A percentile compares a stretch with the other conserved stretches of the same genome.
These are phyloP conservation scores for Cheilosia pagana DNA, from an alignment of 2,888 invertebrate genomes.

Conservation along the genomic window DNA sequence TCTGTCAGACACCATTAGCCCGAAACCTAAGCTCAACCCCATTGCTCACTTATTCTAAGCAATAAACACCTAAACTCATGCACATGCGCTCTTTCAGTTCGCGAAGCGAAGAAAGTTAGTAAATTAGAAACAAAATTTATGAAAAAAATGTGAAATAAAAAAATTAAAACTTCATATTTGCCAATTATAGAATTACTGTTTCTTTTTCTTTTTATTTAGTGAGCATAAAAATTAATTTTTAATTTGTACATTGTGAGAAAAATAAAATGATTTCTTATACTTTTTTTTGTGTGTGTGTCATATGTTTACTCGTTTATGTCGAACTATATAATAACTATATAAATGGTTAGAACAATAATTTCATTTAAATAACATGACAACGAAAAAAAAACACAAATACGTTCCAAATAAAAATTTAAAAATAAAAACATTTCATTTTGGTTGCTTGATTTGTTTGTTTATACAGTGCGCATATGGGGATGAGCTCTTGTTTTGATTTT, in stretches of 20 bases:
- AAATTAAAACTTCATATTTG: conserved; percentile 58
- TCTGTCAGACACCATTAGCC: neutral
- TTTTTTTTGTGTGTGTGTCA: conserved; percentile 35
- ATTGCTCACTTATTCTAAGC: conserved; percentile 55
- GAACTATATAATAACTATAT: conserved; percentile 47
- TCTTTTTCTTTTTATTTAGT: conserved; percentile 53
- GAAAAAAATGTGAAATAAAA: conserved; percentile 32
- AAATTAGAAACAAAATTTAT: conserved; percentile 5
- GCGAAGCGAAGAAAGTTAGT: conserved; percentile 55
- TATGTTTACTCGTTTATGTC: conserved; percentile 23
- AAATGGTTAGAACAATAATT: conserved; percentile 61
- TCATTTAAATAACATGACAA: conserved; percentile 22
- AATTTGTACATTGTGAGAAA: conserved; percentile 67
- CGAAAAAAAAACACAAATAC: conserved; percentile 5
- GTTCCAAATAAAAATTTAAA: conserved; percentile 31
- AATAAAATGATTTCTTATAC: conserved; percentile 42
- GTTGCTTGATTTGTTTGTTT: conserved; percentile 25
- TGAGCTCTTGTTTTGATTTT: conserved; percentile 59
- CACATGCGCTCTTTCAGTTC: conserved; percentile 46
- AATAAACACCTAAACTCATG: conserved; percentile 43
- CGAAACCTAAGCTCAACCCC: conserved; percentile 62
- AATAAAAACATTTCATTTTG: conserved; percentile 38
- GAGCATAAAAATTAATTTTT: conserved; percentile 58
- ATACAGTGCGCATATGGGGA: conserved; percentile 69
- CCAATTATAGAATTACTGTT: conserved; percentile 53